Base-by-base conservation (phyloP, 92 coral and sea anemone genomes). In the Palythoa grandis region DNA sequence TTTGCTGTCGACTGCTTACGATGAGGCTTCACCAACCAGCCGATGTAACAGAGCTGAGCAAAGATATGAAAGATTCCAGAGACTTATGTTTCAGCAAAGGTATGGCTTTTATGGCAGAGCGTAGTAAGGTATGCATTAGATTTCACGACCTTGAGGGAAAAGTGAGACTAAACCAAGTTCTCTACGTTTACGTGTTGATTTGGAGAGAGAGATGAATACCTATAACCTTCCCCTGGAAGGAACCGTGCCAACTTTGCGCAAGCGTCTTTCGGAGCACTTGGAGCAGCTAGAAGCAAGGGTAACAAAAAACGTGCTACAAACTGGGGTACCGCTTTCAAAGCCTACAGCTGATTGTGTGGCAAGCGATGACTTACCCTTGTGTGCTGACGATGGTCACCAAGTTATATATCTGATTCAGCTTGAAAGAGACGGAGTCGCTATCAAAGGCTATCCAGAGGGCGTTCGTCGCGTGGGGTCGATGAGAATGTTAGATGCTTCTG, bases 1-100 rank as follows among this genome's bases (percentile, higher is more conserved):
- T 50, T 76, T 85, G 23, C 52, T 25, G 48, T 48, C 70, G 48
- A 72, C 16, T 47, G 16, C 48, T 24, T 60, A 40, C 43, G 23
- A 71, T 71, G 35, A 71, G 76, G 52, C 89, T 89, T 20, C 89
- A 86, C 83, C 86, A 89, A 74, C 89, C 89, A 79, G 89, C 86
- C 29, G 92, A 89, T 72, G 89, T 86, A 72, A 19, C 76, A 57
- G 89, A 78, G 71, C 70, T 77, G 67, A 37, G 54, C 20, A 78
- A 85, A 20, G 82, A 83, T 23, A 57, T 78, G 13, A 71, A 76
- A 76, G 87, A 86, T 65, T 23, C 61, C 39, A 89, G 84, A 80
- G 82, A 78, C 50, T 11, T 89, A 23, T 85, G 89, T 52, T 89
- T 89, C 67, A 61, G 78, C 35, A 72, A 76, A 63, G 92, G 89